Base-by-base conservation (phyloP, 1,140 invertebrate species). In the Myzus persicae region DNA sequence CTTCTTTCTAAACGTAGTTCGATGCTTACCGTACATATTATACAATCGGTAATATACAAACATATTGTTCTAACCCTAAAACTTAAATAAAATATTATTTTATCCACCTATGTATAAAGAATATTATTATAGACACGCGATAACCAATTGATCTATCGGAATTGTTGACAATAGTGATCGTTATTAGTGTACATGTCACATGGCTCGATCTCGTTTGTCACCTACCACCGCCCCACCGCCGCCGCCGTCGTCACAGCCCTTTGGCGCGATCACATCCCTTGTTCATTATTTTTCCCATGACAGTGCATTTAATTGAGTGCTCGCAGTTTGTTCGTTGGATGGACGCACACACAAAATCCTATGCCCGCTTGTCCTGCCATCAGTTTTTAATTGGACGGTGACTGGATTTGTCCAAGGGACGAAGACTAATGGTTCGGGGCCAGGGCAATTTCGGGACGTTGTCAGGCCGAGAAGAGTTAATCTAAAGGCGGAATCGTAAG, bases 311-410 rank as follows among this genome's bases (percentile, higher is more conserved):
- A 85, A 85, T 51, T 84, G 91, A 85, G 91, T 48, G 24, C 46
- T 85, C 91, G 81, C 42, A 54, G 81, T 85, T 93, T 93, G 91
- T 85, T 38, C 91, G 81, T 20, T 14, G 46, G n/a, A 44, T 18
- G 91, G 81, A 54, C 46, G 24, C 89, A 59, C 46, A 59, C 89
- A 59, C 51, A 76, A 67, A 93, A 46, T 82, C 91, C 67, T 91
- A 51, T 48, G 24, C 54, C 40, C 90, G 38, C 38, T 67, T 31
- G n/a, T 48, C 42, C 67, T n/a, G n/a, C 18, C 81, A 85, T 93
- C 81, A 38, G 81, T 85, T 93, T 93, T 93, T 93, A 85, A 93
- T 93, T 93, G 91, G 91, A 93, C 91, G 91, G 42, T 48, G 46
- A 51, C 91, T 84, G 76, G 91, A 92, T 92, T 92, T 85, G 48